Evolutionary conservation across 2,888 invertebrate species (phyloP).

Genomic region (Caenorhabditis parvicauda): DNA sequence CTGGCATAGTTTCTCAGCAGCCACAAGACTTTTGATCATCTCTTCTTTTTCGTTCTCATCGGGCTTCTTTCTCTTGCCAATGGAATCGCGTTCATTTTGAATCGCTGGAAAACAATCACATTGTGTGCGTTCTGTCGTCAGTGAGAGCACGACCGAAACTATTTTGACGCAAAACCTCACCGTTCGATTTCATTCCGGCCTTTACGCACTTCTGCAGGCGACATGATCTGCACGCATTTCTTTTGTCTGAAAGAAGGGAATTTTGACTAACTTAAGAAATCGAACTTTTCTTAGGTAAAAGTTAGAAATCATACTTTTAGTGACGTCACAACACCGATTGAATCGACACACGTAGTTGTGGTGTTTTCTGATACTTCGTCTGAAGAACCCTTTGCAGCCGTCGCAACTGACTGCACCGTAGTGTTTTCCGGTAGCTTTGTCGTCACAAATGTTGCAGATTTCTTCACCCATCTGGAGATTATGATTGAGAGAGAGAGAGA

Average conservation of each 20-base stretch:
- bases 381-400: conserved; percentile 62
- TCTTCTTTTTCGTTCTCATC: conserved; percentile 24
- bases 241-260: conserved; percentile 40
- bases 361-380: conserved; percentile 59
- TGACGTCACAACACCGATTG: conserved; percentile 54
- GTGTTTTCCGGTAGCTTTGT: conserved; percentile 59
- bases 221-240: conserved; percentile 54
- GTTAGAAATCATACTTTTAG: conserved; percentile 45
- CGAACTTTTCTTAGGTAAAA: neutral
- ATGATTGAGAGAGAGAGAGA: neutral
- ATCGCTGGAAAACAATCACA: conserved; percentile 48
- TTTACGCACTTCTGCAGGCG: conserved; percentile 45
- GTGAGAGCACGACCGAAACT: too few species aligned
- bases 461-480: conserved; percentile 34
- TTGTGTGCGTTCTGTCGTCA: too few species aligned
- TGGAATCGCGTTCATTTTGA: conserved; percentile 53
- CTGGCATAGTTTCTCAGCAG: conserved; percentile 44
- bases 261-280: neutral
- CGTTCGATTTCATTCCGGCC: conserved; percentile 53
- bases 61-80: conserved; percentile 50
- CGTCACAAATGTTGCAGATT: conserved; percentile 53
- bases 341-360: conserved; percentile 61
- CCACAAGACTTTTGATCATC: conserved; percentile 39
- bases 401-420: conserved; percentile 59
- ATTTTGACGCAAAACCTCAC: conserved; percentile 12